phyloP scores from a whole-genome alignment of 2,797 vertebrate genomes.

The Crenuchus spilurus region DNA sequence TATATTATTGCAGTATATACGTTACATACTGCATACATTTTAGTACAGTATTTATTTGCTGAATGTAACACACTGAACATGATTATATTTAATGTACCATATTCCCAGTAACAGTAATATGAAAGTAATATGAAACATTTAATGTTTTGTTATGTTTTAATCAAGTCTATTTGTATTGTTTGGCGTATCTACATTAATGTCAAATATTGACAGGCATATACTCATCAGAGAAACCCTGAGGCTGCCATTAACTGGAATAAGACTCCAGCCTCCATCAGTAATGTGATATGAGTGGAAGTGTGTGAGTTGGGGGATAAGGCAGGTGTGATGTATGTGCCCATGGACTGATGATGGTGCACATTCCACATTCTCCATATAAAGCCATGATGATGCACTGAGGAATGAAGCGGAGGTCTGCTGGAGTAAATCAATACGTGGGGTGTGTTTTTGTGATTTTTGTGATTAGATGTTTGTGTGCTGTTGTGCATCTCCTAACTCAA shows the following conservation, averaged over 20 bases:
- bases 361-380: not conserved
- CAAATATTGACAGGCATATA: too few species aligned
- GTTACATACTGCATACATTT: too few species aligned
- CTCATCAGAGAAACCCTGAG: too few species aligned
- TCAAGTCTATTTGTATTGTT: too few species aligned
- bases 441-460: not conserved
- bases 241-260: constrained; percentile 26
- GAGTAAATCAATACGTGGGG: constrained; percentile 15
- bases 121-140: too few species aligned
- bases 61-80: too few species aligned
- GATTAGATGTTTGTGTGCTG: not conserved
- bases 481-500: not conserved
- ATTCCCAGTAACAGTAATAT: too few species aligned
- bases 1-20: too few species aligned
- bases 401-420: not conserved
- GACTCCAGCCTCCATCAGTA: constrained; percentile 29
- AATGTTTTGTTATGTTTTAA: too few species aligned
- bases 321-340: constrained; percentile 29
- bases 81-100: too few species aligned
- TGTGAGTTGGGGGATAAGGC: not conserved
- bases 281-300: constrained; percentile 14
- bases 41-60: too few species aligned
- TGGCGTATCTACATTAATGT: too few species aligned
- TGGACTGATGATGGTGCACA: constrained; percentile 24
- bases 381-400: not conserved